Conservation (phyloP, 2,797 vertebrate species). For the Labeo calbasu region DNA sequence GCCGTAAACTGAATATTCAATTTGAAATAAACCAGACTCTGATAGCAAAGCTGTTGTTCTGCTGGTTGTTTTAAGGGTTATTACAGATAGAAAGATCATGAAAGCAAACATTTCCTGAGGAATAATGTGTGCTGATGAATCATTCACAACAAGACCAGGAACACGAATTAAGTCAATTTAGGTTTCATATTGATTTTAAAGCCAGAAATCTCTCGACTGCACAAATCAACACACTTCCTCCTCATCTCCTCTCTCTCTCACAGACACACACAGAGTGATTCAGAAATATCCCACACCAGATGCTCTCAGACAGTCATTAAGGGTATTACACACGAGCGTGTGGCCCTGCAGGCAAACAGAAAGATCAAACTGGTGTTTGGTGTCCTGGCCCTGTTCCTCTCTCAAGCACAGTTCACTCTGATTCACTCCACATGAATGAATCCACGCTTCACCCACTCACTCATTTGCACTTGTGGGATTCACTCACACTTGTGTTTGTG, state of each 20-base stretch:
- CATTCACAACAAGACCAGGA: neutral
- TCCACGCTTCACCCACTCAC: conserved; percentile 42
- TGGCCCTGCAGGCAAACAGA: conserved; percentile 49
- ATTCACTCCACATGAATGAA: conserved; percentile 56
- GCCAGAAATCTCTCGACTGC: neutral
- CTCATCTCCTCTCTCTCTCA: neutral
- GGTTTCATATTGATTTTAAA: neutral
- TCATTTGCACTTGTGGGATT: conserved; percentile 11
- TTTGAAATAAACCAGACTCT: neutral
- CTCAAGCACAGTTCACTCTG: conserved; percentile 36
- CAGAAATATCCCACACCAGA: conserved; percentile 16
- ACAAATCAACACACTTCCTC: conserved; percentile 10
- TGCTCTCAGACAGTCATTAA: conserved; percentile 38
- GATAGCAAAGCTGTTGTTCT: neutral
- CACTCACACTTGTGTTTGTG: conserved; percentile 2
- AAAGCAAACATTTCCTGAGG: neutral
- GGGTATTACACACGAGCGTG: conserved; percentile 33
- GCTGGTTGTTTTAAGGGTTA: neutral
- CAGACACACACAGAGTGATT: conserved; percentile 26
- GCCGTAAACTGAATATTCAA: neutral
- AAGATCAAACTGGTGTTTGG: conserved; percentile 63
- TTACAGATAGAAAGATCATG: neutral
- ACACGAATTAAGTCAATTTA: neutral
- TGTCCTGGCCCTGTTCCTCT: conserved; percentile 54
- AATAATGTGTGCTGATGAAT: conserved; percentile 4